phyloP scores from a whole-genome alignment of 1,140 invertebrate species.

The Drosophila kohkoa region DNA sequence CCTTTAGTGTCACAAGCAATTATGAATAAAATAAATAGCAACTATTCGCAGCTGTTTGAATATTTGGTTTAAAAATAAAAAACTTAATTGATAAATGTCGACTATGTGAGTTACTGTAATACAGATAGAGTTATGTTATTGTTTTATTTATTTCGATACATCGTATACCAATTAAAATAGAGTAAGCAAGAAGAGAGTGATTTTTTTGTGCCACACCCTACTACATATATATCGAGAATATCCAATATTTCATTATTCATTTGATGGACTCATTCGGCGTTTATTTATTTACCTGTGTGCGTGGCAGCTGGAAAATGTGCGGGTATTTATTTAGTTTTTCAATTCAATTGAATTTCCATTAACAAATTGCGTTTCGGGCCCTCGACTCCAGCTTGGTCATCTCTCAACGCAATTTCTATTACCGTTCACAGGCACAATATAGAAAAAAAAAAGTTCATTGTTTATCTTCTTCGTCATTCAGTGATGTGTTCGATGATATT shows the following conservation, averaged over 20 bases:
- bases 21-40: neutral
- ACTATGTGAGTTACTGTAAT: neutral
- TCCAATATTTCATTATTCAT: slow-evolving; percentile 60
- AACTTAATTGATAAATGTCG: neutral
- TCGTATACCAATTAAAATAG: slow-evolving; percentile 5
- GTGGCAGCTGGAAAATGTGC: slow-evolving; percentile 18
- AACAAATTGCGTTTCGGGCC: slow-evolving; percentile 66
- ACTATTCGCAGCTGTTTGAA: slow-evolving; percentile 11
- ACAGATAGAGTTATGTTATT: neutral
- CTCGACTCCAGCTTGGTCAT: neutral
- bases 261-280: slow-evolving; percentile 20
- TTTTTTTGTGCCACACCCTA: neutral
- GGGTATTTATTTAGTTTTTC: slow-evolving; percentile 74
- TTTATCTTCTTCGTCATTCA: slow-evolving; percentile 11
- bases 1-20: neutral
- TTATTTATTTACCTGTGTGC: slow-evolving; percentile 56
- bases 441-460: slow-evolving; percentile 1
- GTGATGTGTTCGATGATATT: slow-evolving; percentile 19
- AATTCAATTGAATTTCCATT: slow-evolving; percentile 81
- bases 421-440: neutral
- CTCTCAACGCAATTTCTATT: neutral
- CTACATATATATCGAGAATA: neutral
- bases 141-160: neutral
- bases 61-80: neutral
- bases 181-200: neutral